These are phyloP conservation scores for Mobula birostris DNA, from an alignment of 2,113 vertebrate species.

Conservation along the genomic window DNA sequence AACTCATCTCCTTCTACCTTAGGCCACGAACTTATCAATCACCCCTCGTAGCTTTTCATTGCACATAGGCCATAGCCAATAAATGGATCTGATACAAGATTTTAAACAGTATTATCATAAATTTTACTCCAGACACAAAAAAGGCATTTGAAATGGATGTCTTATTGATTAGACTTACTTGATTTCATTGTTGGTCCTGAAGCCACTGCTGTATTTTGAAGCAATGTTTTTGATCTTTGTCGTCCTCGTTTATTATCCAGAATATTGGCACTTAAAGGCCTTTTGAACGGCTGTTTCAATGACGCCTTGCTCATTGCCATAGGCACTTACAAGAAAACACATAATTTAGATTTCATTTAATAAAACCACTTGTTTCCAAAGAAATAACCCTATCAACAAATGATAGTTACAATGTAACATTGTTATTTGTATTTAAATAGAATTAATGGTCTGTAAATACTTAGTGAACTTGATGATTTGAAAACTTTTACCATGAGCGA, in stretches of 20 bases:
- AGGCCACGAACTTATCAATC: no score
- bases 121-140: neutral
- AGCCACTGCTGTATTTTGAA: neutral
- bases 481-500: neutral
- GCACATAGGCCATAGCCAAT: neutral
- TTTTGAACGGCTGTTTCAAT: neutral
- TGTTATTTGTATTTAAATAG: neutral
- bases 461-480: neutral
- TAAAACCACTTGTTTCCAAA: neutral
- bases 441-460: neutral
- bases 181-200: conserved; percentile 39
- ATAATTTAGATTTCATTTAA: neutral
- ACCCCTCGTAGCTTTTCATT: neutral
- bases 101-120: neutral
- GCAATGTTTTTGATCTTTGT: neutral
- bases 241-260: neutral
- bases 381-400: neutral
- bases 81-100: neutral
- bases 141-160: neutral
- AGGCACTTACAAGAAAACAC: neutral
- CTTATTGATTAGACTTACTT: conserved; percentile 33
- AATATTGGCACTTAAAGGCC: conserved; percentile 4
- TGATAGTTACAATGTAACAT: neutral
- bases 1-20: no score
- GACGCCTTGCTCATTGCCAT: neutral